Evolutionary conservation across 2,888 invertebrate species (phyloP), one percentile per base, ranked within the genome.

Genomic region (Leptopilina syphax): DNA sequence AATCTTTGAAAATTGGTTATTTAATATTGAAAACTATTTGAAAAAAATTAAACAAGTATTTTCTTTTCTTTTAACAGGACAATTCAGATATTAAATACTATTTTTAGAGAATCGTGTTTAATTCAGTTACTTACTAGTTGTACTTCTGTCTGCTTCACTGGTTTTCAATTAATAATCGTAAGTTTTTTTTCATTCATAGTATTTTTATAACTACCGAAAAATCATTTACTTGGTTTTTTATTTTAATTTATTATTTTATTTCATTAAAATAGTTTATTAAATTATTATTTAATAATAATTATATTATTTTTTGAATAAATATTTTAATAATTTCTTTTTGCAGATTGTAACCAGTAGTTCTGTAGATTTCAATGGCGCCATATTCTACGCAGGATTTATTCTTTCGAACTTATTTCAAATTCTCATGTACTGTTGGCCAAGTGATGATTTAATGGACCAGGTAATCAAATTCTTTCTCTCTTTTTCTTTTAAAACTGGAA

Each of bases 391-490:
- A 44, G 18, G 47, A 6, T 27, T 68, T 50, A 0, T 63, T 7
- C 2, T 3, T 12, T 24, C 27, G 24, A 50, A 24, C 44, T 50
- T 68, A 12, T 68, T 68, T 50, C 50, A 68, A 68, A 12, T 68
- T 50, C 68, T 68, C 4, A 18, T 68, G 10, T 68, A 68, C 7
- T 68, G 68, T 68, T 68, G 24, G 47, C 68, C 68, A 50, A 24
- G 47, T 24, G 24, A 68, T 50, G 50, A 68, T 50, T 50, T 68
- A 68, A 68, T 68, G 50, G 27, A 47, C 7, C 68, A 68, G 68
- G 50, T 68, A 44, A 10, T 24, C 4, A 24, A 6, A 63, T 24
- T 7, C 10, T 50, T 10, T 50, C 50, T 50, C 10, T 50, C 3
- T 44, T 44, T 5, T 44, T 44, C 44, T 44, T 44, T 44, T 8